phyloP scores from a whole-genome alignment of 2,888 invertebrate species.

The Piscicola geometra region DNA sequence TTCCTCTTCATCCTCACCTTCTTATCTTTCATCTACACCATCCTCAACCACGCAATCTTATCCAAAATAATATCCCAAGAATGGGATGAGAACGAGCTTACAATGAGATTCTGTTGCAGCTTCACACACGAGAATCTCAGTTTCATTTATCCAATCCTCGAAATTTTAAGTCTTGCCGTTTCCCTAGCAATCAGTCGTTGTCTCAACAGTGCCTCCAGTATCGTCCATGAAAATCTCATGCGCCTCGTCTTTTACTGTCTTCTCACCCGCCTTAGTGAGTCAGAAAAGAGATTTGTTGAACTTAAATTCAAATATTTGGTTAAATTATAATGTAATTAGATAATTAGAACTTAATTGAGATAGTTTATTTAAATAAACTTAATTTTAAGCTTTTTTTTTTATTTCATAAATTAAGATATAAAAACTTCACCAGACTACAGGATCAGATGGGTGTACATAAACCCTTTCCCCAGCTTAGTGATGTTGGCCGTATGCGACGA shows the following conservation, averaged over 20 bases:
- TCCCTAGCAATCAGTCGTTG: not conserved
- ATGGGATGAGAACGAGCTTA: not conserved
- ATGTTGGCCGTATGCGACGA: slow-evolving; percentile 11
- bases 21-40: not conserved
- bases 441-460: not conserved
- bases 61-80: not conserved
- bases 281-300: too few relatives aligned
- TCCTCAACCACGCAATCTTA: not conserved
- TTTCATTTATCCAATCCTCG: not conserved
- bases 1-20: not conserved
- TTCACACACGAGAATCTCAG: not conserved
- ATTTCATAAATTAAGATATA: too few relatives aligned
- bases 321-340: too few relatives aligned
- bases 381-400: too few relatives aligned
- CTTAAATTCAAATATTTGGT: not conserved
- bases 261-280: not conserved
- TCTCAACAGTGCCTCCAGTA: not conserved
- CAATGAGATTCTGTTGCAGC: not conserved
- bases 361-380: too few relatives aligned
- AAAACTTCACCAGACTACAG: not conserved
- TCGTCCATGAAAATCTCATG: not conserved
- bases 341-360: too few relatives aligned
- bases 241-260: not conserved
- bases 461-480: not conserved
- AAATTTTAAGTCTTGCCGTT: not conserved